A percentile compares a stretch with the other conserved stretches of the same genome.
phyloP scores from a whole-genome alignment of 2,113 vertebrate species.

The Tor tambroides region DNA sequence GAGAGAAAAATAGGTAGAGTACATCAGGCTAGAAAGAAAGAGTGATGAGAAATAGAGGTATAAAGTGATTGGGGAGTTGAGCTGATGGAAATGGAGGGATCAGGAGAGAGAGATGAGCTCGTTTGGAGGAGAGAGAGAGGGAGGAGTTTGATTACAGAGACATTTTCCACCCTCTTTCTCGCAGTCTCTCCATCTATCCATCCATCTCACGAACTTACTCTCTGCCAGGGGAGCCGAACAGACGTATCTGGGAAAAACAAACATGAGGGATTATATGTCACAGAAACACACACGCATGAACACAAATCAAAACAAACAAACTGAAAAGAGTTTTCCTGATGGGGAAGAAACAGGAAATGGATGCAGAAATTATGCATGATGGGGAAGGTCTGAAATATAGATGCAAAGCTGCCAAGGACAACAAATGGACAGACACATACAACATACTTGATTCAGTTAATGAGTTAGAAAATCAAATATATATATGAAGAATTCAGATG shows the following conservation, averaged over 20 bases:
- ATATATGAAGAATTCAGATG: no score
- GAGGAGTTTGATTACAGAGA: conserved; percentile 26
- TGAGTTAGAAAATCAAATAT: not conserved
- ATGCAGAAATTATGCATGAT: conserved; percentile 29
- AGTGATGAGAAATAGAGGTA: conserved; percentile 18
- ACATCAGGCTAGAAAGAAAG: conserved; percentile 15
- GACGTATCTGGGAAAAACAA: conserved; percentile 32
- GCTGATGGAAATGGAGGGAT: conserved; percentile 25
- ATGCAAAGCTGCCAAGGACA: not conserved
- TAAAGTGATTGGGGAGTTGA: conserved; percentile 33
- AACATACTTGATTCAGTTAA: not conserved
- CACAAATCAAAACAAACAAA: conserved; percentile 38
- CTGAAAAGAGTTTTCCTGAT: conserved; percentile 13
- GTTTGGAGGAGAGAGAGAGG: not conserved
- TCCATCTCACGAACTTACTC: not conserved
- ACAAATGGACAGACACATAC: conserved; percentile 2
- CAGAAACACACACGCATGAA: conserved; percentile 19
- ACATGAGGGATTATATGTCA: conserved; percentile 41
- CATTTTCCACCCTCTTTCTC: conserved; percentile 7
- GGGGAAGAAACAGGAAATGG: conserved; percentile 14
- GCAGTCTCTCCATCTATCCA: conserved; percentile 6
- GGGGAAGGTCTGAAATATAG: conserved; percentile 3
- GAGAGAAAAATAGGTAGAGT: not conserved
- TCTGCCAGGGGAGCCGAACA: conserved; percentile 6
- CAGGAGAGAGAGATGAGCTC: conserved; percentile 21